Conservation (phyloP, 35 echinoderm and acorn worm species). For the Anneissia japonica region DNA sequence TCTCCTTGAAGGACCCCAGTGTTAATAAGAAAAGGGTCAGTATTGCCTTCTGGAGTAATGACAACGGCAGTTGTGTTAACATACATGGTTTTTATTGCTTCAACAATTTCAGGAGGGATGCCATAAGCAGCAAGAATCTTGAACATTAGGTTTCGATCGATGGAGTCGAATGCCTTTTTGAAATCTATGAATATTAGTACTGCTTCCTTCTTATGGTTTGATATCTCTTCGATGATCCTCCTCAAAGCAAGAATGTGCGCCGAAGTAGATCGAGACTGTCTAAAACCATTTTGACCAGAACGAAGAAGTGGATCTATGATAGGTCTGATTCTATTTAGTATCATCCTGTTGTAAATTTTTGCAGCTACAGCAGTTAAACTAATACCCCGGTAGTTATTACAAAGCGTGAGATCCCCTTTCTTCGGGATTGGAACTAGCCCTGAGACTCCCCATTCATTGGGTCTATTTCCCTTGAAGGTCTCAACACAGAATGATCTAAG, state of each 20-base stretch:
- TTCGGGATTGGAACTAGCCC: conserved; percentile 7
- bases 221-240: not conserved
- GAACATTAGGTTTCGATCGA: conserved; percentile 4
- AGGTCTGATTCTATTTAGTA: conserved; percentile 7
- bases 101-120: not conserved
- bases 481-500: no score
- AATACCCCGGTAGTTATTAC: not conserved
- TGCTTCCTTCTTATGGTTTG: not conserved
- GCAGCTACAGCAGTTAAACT: not conserved
- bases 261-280: not conserved
- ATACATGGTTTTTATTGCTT: conserved; percentile 4
- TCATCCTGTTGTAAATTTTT: not conserved
- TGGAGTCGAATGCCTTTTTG: conserved; percentile 7
- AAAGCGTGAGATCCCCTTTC: not conserved
- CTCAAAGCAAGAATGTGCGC: not conserved
- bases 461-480: no score
- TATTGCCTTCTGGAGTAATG: no score
- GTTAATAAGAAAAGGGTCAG: no score
- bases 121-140: conserved; percentile 9
- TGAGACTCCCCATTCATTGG: not conserved
- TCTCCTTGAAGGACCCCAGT: no score
- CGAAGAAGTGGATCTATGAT: not conserved
- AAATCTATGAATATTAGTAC: conserved; percentile 6
- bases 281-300: conserved; percentile 1
- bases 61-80: not conserved